Evolutionary conservation across 2,113 vertebrate species (phyloP), one percentile per base, ranked within the genome.

Genomic region (Lonchura striata): DNA sequence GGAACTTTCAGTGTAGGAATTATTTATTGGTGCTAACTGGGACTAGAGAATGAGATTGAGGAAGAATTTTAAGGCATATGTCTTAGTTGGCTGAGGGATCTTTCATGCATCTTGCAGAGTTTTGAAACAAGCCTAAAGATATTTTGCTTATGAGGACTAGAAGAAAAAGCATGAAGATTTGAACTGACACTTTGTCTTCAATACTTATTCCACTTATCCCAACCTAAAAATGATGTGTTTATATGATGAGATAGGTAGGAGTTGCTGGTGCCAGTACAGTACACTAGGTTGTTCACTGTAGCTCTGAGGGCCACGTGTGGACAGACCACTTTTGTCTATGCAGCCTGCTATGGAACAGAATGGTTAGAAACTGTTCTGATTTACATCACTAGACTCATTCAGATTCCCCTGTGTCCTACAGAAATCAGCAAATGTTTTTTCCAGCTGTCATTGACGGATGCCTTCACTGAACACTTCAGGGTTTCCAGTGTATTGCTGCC

Each of bases 271-370:
- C 30, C 59, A 17, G 8, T 50, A 10, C 31, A 61, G 15, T 24
- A 13, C 6, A 1, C n/a, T 13, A 5, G 17, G 15, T 44, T 64
- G 28, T 30, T 81, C 15, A 2, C 6, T 20, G 25, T 13, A 13
- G 23, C 47, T 80, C 35, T 68, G 56, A 79, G 60, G 13, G 17
- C 28, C 35, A 49, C 0, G 3, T 60, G 9, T 2, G 1, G 41
- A 41, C 0, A 0, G 16, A n/a, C 10, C 18, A 1, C 16, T 46
- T 78, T 13, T 52, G 12, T 44, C 41, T 79, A 54, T 71, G 57
- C 10, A 20, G 21, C 59, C 33, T 87, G 64, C 35, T 20, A 13
- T 1, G 7, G 16, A n/a, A 35, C 3, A 11, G 46, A 2, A 56
- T 54, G 27, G 3, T 75, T 72, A 35, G 35, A 46, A 56, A 33